Evolutionary conservation across 2,888 invertebrate species (phyloP), one percentile per base, ranked within the genome.

Genomic region (Catocala fraxini): DNA sequence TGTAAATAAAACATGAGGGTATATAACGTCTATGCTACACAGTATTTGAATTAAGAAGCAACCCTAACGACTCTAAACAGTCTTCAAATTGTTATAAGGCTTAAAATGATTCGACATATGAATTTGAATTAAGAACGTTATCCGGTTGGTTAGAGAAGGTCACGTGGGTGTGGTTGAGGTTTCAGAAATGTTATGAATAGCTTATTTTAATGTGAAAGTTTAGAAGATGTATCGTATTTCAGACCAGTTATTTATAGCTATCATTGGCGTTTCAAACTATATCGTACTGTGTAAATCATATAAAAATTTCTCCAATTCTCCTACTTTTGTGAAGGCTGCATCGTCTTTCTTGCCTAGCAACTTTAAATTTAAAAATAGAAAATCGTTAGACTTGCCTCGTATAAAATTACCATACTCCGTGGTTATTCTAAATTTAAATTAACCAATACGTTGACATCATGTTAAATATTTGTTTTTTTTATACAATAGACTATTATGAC

Each of bases 141-240:
- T 73, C 71, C 67, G 64, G 67, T 64, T 65, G 53, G 48, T 56
- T 62, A 45, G 63, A 70, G 57, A 72, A 77, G 70, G 75, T 76
- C 68, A 72, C 62, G 56, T 73, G 69, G 74, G 68, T 63, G 74
- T 68, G 64, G 62, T 76, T 51, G 58, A 58, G 45, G 59, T 73
- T 71, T 65, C 7, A 65, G 60, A 77, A 69, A 65, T 56, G 39
- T 53, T 65, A 63, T 63, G 49, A 58, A 56, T 56, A 63, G 51
- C 41, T 49, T 59, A 48, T 41, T 25, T 52, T 42, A 35, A 34
- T 7, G 71, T 62, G 71, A 73, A 69, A 71, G 72, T 71, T 58
- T 58, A 33, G 33, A 25, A 47, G 7, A 25, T 9, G 9, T 39
- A 39, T 39, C 25, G 0, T 13, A 15, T 47, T 47, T 47, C 25